A percentile compares a stretch with the other conserved stretches of the same genome.
Evolutionary conservation across 2,888 invertebrate genomes (phyloP).

Genomic region (Maniola hyperantus): DNA sequence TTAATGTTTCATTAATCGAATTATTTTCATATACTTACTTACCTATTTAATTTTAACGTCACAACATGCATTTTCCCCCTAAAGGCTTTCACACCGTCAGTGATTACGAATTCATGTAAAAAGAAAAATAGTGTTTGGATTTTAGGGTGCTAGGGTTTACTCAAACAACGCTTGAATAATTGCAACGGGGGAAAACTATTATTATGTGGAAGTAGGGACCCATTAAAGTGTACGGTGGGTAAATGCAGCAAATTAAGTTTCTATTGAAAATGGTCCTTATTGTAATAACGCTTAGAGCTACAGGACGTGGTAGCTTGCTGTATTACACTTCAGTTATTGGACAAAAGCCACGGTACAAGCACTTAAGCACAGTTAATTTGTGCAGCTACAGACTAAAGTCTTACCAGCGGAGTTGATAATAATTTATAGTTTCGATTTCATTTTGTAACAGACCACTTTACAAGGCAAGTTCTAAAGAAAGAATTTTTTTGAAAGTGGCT

Average conservation of each 20-base stretch:
- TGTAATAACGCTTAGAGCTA: neutral
- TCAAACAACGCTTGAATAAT: slow-evolving; percentile 33
- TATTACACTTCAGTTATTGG: slow-evolving; percentile 31
- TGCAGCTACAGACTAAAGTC: slow-evolving; percentile 27
- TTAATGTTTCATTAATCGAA: too few relatives aligned
- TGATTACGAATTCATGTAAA: slow-evolving; percentile 21
- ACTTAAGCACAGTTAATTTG: slow-evolving; percentile 33
- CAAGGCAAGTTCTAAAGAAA: too few relatives aligned
- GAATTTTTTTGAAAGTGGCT: too few relatives aligned
- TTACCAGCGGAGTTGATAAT: slow-evolving; percentile 15
- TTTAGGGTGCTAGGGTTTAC: slow-evolving; percentile 22
- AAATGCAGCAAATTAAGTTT: slow-evolving; percentile 11
- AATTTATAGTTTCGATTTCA: slow-evolving; percentile 21
- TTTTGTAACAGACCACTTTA: neutral
- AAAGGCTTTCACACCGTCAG: neutral
- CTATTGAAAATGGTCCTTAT: slow-evolving; percentile 26
- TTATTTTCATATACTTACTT: neutral
- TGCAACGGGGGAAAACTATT: slow-evolving; percentile 34
- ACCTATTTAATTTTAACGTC: neutral
- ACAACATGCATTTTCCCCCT: slow-evolving; percentile 6
- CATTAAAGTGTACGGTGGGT: slow-evolving; percentile 31
- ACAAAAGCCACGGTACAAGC: slow-evolving; percentile 30
- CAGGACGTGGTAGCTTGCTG: slow-evolving; percentile 21
- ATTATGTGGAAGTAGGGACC: slow-evolving; percentile 26
- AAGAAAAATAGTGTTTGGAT: slow-evolving; percentile 28